Evolutionary conservation across 2,113 vertebrate species (phyloP).

Genomic region (Heterotis niloticus): DNA sequence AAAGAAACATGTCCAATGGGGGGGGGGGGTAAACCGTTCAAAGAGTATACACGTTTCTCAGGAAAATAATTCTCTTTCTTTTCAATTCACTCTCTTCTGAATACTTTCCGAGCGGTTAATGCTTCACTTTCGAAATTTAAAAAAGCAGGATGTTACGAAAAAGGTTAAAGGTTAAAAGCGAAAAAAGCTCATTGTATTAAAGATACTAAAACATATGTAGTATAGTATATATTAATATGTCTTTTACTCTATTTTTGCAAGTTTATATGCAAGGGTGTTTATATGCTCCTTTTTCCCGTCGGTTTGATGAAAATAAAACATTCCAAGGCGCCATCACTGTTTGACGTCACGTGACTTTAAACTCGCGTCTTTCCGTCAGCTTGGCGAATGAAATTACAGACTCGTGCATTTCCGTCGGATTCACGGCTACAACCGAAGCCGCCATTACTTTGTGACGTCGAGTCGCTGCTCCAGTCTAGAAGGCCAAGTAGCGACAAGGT

Average conservation of each 20-base stretch:
- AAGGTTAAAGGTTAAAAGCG: slow-evolving; percentile 19
- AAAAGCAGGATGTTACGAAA: slow-evolving; percentile 14
- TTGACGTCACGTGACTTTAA: background rate
- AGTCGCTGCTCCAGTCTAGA: slow-evolving; percentile 69
- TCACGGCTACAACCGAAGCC: background rate
- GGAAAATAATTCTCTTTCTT: background rate
- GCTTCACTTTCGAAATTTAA: background rate
- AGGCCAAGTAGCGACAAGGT: slow-evolving; percentile 74
- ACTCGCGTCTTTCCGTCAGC: too few relatives aligned
- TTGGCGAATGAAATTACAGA: background rate
- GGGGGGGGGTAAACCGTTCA: too few relatives aligned
- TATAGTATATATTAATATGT: background rate
- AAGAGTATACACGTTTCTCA: background rate
- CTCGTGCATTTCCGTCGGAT: slow-evolving; percentile 14
- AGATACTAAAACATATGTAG: background rate
- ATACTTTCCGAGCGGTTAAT: background rate
- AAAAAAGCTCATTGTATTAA: background rate
- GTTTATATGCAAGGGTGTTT: background rate
- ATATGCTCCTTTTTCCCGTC: too few relatives aligned
- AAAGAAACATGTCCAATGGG: background rate
- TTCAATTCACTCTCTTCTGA: background rate
- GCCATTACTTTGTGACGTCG: slow-evolving; percentile 25
- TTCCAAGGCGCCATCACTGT: background rate
- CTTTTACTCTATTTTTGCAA: background rate
- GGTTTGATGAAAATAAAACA: background rate